Percentiles rank a stretch among this genome's conserved stretches.
Evolutionary conservation across 2,113 vertebrate species (phyloP).

Genomic region (Orientallactaga bullata): DNA sequence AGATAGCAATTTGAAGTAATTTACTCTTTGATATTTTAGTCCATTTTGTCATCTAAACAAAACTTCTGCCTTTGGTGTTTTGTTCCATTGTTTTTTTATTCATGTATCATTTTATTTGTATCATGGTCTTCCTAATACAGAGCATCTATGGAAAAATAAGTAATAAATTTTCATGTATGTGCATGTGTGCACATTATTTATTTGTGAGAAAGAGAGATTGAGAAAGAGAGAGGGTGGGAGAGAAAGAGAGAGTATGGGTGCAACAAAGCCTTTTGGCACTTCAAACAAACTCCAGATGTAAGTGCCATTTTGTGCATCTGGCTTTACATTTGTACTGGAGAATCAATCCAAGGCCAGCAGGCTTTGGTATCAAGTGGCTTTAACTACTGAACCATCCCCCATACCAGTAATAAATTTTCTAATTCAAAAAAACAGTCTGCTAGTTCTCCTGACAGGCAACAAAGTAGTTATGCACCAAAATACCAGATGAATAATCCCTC

Average conservation of each 20-base stretch:
- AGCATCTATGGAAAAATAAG: not conserved
- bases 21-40: slow-evolving; percentile 71
- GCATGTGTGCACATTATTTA: no score
- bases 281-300: no score
- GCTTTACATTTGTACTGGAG: no score
- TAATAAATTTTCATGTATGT: no score
- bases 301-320: no score
- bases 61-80: slow-evolving; percentile 33
- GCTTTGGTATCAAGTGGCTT: no score
- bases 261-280: no score
- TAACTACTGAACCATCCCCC: no score
- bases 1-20: slow-evolving; percentile 77
- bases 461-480: not conserved
- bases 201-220: no score
- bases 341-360: no score
- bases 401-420: slow-evolving; percentile 17
- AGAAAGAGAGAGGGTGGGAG: no score
- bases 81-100: slow-evolving; percentile 51
- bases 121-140: not conserved
- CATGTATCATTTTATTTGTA: slow-evolving; percentile 43
- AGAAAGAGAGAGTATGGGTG: no score
- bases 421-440: not conserved
- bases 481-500: slow-evolving; percentile 6
- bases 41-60: slow-evolving; percentile 62
- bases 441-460: not conserved